Conservation (phyloP, 2,113 vertebrate species). For the Dasyornis broadbenti region DNA sequence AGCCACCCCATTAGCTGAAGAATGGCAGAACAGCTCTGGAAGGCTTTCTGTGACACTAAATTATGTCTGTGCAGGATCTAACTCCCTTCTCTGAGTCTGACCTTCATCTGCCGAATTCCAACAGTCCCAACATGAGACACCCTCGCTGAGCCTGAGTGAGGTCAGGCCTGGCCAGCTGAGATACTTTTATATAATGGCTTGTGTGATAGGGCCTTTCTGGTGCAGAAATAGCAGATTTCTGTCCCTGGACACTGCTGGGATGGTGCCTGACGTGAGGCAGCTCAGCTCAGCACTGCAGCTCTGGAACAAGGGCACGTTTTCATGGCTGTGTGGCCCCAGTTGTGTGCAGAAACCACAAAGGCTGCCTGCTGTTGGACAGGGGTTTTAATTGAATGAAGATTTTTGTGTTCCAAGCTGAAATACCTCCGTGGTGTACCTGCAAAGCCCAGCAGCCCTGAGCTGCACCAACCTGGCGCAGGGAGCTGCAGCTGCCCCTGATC, state of each 20-base stretch:
- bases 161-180: background rate
- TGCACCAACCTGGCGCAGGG: rapidly evolving
- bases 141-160: background rate
- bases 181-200: rapidly evolving
- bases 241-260: background rate
- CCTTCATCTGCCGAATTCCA: background rate
- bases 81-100: background rate
- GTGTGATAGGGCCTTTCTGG: background rate
- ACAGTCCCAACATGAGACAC: background rate
- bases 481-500: background rate
- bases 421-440: background rate
- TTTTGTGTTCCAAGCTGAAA: background rate
- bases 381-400: background rate
- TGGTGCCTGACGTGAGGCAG: rapidly evolving
- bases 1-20: conserved; percentile 33
- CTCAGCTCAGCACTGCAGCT: background rate
- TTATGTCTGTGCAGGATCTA: background rate
- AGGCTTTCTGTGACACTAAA: conserved; percentile 27
- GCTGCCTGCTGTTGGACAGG: background rate
- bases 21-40: background rate
- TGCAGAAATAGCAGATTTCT: background rate
- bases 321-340: rapidly evolving
- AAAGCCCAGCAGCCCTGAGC: background rate
- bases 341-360: background rate
- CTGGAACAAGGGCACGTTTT: rapidly evolving